Base-by-base conservation (phyloP, 1,140 invertebrate species). In the Apis laboriosa region DNA sequence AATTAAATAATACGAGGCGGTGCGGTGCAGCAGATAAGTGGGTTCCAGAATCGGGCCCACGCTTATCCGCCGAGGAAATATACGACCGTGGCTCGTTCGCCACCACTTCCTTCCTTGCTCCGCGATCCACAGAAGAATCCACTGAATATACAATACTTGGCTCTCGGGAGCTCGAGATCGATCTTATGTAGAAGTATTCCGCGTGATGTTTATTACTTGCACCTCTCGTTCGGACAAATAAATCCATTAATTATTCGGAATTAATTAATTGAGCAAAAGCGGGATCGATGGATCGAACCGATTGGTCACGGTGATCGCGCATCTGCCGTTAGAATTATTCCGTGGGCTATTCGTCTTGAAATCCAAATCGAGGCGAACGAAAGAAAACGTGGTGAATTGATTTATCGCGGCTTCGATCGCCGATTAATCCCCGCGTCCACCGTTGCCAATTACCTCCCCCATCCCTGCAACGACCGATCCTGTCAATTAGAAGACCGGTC, bases 1-100 rank as follows among this genome's bases (percentile, higher is more conserved):
- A 91, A 91, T 92, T 91, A 89, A 91, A 91, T 92, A 92, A 91
- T 90, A 83, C 80, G 79, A 77, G 63, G 64, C 80, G 60, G 71
- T 24, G 68, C 71, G 80, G 51, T n/a, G n/a, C 34, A 24, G 56
- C 67, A n/a, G 90, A 90, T 89, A 92, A 89, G 70, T 64, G 61
- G 21, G 34, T 34, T 58, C 53, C 80, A 51, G 63, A 63, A 77
- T 67, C 72, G 78, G 28, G 73, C 81, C 77, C 73, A 67, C 68
- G 71, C 78, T 84, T 82, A 84, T 88, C 68, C 56, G 17, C 28
- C 15, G 71, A 49, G 68, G 75, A 81, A 86, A 80, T 71, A 74
- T 80, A 80, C n/a, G 66, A 64, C 21, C 53, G n/a, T n/a, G 24
- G 70, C 21, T 66, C 68, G 71, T n/a, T 28, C n/a, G 60, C 68